These are phyloP conservation scores for Leptinotarsa undecemlineata DNA, from an alignment of 1,140 invertebrate species.

Conservation along the genomic window DNA sequence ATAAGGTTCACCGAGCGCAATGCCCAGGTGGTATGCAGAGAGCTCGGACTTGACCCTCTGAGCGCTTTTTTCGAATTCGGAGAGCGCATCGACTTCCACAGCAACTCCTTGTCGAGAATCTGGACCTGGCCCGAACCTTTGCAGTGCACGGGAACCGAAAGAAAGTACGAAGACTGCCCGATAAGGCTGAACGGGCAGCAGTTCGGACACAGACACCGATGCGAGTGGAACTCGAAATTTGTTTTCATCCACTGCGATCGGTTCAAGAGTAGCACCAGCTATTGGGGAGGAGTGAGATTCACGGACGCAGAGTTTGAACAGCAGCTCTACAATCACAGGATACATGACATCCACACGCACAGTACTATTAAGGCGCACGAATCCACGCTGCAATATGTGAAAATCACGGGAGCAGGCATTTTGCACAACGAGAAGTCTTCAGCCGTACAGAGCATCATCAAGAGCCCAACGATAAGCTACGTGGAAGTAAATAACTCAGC, in stretches of 20 bases:
- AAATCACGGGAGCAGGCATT: slow-evolving; percentile 93
- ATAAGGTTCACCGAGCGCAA: slow-evolving; percentile 91
- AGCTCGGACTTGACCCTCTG: slow-evolving; percentile 87
- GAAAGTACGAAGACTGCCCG: slow-evolving; percentile 81
- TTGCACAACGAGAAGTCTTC: slow-evolving; percentile 94
- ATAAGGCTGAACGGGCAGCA: slow-evolving; percentile 87
- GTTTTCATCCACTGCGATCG: slow-evolving; percentile 92
- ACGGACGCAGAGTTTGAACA: slow-evolving; percentile 87
- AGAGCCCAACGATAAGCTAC: slow-evolving; percentile 79
- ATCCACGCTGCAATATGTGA: slow-evolving; percentile 80
- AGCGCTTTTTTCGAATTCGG: slow-evolving; percentile 86
- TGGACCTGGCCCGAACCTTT: slow-evolving; percentile 96
- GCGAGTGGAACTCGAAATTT: slow-evolving; percentile 86
- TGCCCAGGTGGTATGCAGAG: slow-evolving; percentile 91
- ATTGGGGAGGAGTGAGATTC: slow-evolving; percentile 97
- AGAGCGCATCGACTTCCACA: slow-evolving; percentile 80
- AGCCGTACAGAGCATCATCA: slow-evolving; percentile 86
- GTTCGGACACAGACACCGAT: slow-evolving; percentile 81
- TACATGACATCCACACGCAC: slow-evolving; percentile 80
- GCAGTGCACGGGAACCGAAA: slow-evolving; percentile 82
- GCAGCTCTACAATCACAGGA: slow-evolving; percentile 77
- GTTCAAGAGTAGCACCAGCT: slow-evolving; percentile 71
- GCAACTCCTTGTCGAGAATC: slow-evolving; percentile 79
- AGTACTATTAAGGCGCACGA: slow-evolving; percentile 68
- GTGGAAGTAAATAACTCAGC: slow-evolving; percentile 85